Evolutionary conservation across 2,888 invertebrate genomes (phyloP).

Genomic region (Macrosoma leucophasiata): DNA sequence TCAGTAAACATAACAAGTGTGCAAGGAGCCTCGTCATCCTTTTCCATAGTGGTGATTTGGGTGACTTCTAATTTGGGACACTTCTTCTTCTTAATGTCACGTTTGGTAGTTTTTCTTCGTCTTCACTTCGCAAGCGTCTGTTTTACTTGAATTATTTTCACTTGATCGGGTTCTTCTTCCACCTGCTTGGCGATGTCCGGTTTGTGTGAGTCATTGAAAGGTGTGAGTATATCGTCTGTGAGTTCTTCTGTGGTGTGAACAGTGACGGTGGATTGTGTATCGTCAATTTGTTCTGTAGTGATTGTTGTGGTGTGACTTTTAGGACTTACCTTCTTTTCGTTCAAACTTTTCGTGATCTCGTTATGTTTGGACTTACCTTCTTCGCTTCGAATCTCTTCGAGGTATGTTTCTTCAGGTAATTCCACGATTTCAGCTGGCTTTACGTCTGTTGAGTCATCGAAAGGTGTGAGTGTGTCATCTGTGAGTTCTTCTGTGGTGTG

Average conservation of each 20-base stretch:
- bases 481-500: conserved; percentile 33
- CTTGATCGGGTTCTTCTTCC: conserved; percentile 30
- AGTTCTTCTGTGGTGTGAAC: conserved; percentile 34
- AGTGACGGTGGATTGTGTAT: conserved; percentile 27
- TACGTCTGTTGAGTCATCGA: conserved; percentile 22
- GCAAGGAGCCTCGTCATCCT: conserved; percentile 27
- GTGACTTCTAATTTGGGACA: conserved; percentile 22
- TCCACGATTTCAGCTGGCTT: conserved; percentile 16
- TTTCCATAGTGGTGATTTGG: conserved; percentile 29
- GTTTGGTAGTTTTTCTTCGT: conserved; percentile 28
- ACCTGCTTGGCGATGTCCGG: conserved; percentile 31
- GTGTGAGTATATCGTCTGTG: conserved; percentile 28
- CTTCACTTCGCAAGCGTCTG: conserved; percentile 27
- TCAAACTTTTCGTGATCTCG: too few species aligned
- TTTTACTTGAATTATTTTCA: conserved; percentile 30
- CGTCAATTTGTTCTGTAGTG: conserved; percentile 10
- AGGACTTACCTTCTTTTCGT: conserved; percentile 24
- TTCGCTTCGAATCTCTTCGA: conserved; percentile 24
- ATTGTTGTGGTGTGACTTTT: conserved; percentile 35
- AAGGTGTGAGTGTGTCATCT: conserved; percentile 10
- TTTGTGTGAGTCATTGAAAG: conserved; percentile 13
- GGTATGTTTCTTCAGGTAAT: conserved; percentile 28
- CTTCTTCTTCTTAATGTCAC: conserved; percentile 33
- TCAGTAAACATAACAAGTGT: conserved; percentile 25
- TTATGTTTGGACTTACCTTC: conserved; percentile 38